Percentiles rank a stretch among this genome's conserved stretches.
Conservation (phyloP, 2,797 vertebrate genomes). For the Microchirus variegatus region DNA sequence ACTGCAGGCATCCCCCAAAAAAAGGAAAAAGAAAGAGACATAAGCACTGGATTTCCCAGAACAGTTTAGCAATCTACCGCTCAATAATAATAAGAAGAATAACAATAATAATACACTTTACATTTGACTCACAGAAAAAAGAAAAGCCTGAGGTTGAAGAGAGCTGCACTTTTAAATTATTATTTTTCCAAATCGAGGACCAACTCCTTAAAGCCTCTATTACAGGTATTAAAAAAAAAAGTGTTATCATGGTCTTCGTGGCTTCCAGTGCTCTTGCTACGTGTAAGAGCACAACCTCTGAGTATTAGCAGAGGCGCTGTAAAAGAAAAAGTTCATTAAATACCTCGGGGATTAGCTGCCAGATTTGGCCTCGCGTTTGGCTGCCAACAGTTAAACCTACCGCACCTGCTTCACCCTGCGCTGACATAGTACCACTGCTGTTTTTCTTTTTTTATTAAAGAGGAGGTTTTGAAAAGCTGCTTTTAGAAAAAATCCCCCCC, state of each 20-base stretch:
- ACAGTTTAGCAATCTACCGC: conserved; percentile 39
- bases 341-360: conserved; percentile 76
- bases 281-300: conserved; percentile 45
- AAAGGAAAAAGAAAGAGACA: neutral
- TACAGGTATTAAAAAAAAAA: conserved; percentile 49
- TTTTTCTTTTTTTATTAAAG: neutral
- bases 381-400: conserved; percentile 75
- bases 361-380: conserved; percentile 58
- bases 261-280: conserved; percentile 41
- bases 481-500: conserved; percentile 39
- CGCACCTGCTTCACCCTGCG: conserved; percentile 74
- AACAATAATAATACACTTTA: conserved; percentile 22
- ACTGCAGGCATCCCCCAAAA: conserved; percentile 41
- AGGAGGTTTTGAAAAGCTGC: conserved; percentile 25
- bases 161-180: conserved; percentile 49
- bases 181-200: conserved; percentile 40
- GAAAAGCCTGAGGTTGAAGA: conserved; percentile 33
- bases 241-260: conserved; percentile 33
- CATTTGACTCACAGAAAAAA: conserved; percentile 11
- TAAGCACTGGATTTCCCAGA: conserved; percentile 42
- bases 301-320: conserved; percentile 67
- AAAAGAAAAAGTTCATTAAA: conserved; percentile 80
- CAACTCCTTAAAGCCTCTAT: conserved; percentile 47
- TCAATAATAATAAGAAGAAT: conserved; percentile 44
- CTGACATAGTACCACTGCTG: conserved; percentile 41